Conservation (phyloP, 1,140 invertebrate genomes). For the Euborellia annulipes region DNA sequence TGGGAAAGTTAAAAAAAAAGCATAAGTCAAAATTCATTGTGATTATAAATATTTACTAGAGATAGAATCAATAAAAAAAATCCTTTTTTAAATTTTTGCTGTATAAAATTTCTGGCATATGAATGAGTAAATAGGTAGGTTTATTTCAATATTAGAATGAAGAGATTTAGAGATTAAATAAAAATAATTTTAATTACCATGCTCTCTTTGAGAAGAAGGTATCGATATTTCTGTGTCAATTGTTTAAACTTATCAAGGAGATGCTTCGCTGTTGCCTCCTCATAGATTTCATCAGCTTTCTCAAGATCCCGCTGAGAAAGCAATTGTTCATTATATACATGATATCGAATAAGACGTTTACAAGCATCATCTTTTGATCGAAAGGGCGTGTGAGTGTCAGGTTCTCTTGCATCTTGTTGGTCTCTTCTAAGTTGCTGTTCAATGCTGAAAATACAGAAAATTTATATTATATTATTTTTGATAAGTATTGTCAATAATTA, state of each 20-base stretch:
- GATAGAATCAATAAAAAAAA: too few relatives aligned
- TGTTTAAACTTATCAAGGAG: conserved; percentile 55
- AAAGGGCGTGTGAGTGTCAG: conserved; percentile 64
- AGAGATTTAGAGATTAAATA: too few relatives aligned
- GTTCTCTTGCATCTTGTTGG: conserved; percentile 56
- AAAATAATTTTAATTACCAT: too few relatives aligned
- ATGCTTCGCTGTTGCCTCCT: conserved; percentile 53
- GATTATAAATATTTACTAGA: too few relatives aligned
- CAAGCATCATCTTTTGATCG: conserved; percentile 56
- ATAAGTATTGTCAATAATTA: too few relatives aligned
- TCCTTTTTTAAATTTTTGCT: too few relatives aligned
- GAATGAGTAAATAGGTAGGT: too few relatives aligned
- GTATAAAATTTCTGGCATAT: too few relatives aligned
- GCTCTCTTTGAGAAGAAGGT: conserved; percentile 65
- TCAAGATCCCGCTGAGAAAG: conserved; percentile 45
- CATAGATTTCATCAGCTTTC: conserved; percentile 63
- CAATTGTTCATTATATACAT: conserved; percentile 57
- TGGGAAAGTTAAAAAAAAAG: too few relatives aligned
- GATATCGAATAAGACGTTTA: conserved; percentile 62
- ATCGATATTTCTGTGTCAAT: conserved; percentile 64
- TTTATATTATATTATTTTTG: conserved; percentile 2
- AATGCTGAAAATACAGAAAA: conserved; percentile 33
- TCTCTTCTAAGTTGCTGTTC: conserved; percentile 63
- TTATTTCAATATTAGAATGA: too few relatives aligned
- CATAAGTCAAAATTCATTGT: too few relatives aligned